phyloP scores from a whole-genome alignment of 2,888 invertebrate species.

The Schizotus pectinicornis region DNA sequence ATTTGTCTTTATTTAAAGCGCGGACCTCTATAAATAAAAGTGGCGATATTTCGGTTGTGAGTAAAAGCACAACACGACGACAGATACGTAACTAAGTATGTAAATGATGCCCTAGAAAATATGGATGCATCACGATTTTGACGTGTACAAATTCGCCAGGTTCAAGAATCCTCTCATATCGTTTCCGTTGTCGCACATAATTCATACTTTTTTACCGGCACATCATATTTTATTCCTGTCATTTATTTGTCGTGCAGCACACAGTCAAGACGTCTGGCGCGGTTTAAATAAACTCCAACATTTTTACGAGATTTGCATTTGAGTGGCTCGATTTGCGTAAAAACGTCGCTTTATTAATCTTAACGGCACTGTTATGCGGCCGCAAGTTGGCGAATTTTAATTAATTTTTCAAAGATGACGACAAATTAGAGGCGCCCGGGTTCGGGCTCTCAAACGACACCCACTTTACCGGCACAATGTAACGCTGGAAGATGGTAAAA shows the following conservation, averaged over 20 bases:
- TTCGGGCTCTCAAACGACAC: no score
- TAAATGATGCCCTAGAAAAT: slow-evolving; percentile 24
- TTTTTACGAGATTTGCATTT: no score
- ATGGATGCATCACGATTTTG: slow-evolving; percentile 16
- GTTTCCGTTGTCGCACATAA: slow-evolving; percentile 21
- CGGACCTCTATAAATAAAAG: slow-evolving; percentile 16
- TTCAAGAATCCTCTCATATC: slow-evolving; percentile 11
- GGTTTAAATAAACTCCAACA: no score
- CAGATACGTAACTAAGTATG: slow-evolving; percentile 15
- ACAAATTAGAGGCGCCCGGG: no score
- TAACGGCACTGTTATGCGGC: no score
- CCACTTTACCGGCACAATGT: no score
- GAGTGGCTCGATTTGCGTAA: no score
- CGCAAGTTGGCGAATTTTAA: no score
- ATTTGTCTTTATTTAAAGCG: slow-evolving; percentile 12
- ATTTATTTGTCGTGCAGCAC: slow-evolving; percentile 9
- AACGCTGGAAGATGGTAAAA: no score
- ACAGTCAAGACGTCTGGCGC: no score
- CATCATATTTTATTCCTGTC: slow-evolving; percentile 13
- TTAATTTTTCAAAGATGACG: no score
- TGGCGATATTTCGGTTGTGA: slow-evolving; percentile 13
- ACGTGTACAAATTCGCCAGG: slow-evolving; percentile 19
- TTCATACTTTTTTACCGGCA: slow-evolving; percentile 19
- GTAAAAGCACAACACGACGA: slow-evolving; percentile 15
- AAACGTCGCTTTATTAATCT: no score